Conservation (phyloP, 2,113 vertebrate genomes). For the Acrocephalus arundinaceus region DNA sequence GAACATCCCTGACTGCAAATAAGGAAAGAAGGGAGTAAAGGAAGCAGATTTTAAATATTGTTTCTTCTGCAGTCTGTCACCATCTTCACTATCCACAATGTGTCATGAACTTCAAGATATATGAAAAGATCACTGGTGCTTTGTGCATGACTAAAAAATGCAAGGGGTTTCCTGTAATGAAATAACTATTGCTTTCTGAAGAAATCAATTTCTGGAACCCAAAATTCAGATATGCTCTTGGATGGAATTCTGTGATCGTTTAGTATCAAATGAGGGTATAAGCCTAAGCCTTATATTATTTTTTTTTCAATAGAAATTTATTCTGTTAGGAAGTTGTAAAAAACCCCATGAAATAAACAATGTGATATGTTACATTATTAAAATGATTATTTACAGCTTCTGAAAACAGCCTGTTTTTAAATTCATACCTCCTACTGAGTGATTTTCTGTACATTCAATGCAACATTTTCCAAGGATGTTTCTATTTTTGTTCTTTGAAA, state of each 20-base stretch:
- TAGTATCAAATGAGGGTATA: neutral
- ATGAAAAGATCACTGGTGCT: neutral
- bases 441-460: neutral
- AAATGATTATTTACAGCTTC: neutral
- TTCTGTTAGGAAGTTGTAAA: neutral
- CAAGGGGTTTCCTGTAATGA: neutral
- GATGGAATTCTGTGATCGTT: neutral
- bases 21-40: neutral
- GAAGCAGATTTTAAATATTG: neutral
- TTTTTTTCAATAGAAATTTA: neutral
- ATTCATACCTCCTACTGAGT: neutral
- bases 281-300: neutral
- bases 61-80: neutral
- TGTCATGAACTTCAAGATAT: neutral
- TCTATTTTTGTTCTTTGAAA: neutral
- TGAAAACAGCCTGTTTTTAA: neutral
- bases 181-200: neutral
- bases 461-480: neutral
- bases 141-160: neutral
- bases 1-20: neutral
- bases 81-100: neutral
- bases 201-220: neutral
- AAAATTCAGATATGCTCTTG: neutral
- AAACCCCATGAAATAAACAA: neutral
- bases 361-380: neutral